These are phyloP conservation scores for Ursus arctos DNA, from an alignment of 2,113 vertebrate genomes.

Conservation along the genomic window DNA sequence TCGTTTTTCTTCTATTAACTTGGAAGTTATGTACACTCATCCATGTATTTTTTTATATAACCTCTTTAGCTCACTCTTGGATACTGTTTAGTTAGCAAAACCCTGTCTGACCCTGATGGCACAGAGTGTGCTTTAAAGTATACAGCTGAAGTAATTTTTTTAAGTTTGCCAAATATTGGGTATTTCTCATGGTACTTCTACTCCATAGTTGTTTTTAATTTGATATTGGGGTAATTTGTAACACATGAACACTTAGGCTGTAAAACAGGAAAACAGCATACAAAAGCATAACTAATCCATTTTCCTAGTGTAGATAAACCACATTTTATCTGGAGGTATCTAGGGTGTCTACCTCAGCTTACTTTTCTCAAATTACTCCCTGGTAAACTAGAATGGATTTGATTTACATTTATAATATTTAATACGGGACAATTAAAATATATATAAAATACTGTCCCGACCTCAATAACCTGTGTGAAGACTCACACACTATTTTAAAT, in stretches of 20 bases:
- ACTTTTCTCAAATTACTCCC: conserved; percentile 50
- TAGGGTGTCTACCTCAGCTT: not conserved
- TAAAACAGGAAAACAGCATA: not conserved
- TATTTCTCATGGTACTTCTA: conserved; percentile 44
- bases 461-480: not conserved
- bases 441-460: not conserved
- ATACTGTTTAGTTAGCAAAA: conserved; percentile 40
- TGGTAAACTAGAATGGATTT: conserved; percentile 43
- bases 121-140: conserved; percentile 45
- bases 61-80: conserved; percentile 49
- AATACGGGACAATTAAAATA: not conserved
- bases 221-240: conserved; percentile 46
- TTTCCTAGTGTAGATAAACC: conserved; percentile 24
- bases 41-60: conserved; percentile 31
- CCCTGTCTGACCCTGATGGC: not conserved
- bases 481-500: conserved; percentile 38
- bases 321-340: conserved; percentile 47
- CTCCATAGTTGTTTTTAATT: conserved; percentile 45
- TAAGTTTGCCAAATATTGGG: conserved; percentile 44
- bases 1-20: conserved; percentile 47
- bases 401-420: conserved; percentile 20
- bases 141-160: conserved; percentile 20
- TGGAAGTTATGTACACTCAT: conserved; percentile 6
- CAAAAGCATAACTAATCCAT: conserved; percentile 21
- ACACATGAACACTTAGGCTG: conserved; percentile 7